Evolutionary conservation across 2,888 invertebrate species (phyloP), one percentile per base, ranked within the genome.

Genomic region (Alsophila aescularia): DNA sequence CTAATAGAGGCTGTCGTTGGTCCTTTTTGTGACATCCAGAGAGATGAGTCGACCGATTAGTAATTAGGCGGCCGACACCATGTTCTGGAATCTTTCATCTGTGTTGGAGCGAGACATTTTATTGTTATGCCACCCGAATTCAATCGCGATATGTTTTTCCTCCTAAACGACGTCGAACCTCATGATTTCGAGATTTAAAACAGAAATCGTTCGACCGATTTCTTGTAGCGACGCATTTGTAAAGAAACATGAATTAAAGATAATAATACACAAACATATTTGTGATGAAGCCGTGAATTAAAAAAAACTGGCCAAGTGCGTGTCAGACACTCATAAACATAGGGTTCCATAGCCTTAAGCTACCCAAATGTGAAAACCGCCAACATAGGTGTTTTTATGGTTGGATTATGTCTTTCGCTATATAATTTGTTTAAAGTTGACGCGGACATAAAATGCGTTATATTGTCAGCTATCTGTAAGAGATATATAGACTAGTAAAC

Each of bases 11-110:
- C 81, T 82, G 83, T 85, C 77, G 73, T 76, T 70, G 77, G 73
- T 76, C 77, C 75, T 82, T 89, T 87, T 85, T 85, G 81, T 85
- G 73, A 69, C 75, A 66, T 64, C 73, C 65, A 62, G 57, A 56
- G 74, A 86, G 90, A 90, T 90, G 80, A 83, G 75, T 78, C 77
- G 74, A 70, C 77, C 82, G 90, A 91, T 91, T 86, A 87, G 83
- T 89, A 90, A 90, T 90, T 90, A 89, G 85, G 83, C 80, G 81
- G 81, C 78, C 75, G 87, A 90, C 90, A 89, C 89, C 18, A 83
- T 89, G 89, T 90, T 88, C 82, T 78, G 67, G 75, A 72, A 70
- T 80, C 78, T 79, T 87, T 89, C 83, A 87, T 85, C 85, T 83
- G 39, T 32, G 85, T 89, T 59, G 69, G 66, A 64, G 66, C 69